Conservation (phyloP, 2,113 vertebrate genomes). For the Mormoops blainvillei region DNA sequence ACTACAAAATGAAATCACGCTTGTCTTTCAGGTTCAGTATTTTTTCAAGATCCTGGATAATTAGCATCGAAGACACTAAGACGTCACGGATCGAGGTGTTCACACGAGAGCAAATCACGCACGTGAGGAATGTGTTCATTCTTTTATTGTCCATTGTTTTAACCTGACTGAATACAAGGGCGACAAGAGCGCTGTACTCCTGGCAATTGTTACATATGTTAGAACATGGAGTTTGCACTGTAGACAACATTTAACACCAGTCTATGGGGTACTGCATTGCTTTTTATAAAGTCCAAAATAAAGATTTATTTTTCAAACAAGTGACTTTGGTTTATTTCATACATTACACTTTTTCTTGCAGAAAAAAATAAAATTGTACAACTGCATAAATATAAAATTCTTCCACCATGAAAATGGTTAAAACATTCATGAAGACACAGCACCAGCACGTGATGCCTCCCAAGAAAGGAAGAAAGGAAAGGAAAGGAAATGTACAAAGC, state of each 20-base stretch:
- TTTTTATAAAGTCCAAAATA: conserved; percentile 93
- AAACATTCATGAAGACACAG: conserved; percentile 99
- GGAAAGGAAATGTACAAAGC: conserved; percentile 83
- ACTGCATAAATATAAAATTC: conserved; percentile 99
- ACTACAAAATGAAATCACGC: neutral
- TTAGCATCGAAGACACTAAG: conserved; percentile 20
- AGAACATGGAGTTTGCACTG: conserved; percentile 93
- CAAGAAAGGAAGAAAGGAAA: conserved; percentile 84
- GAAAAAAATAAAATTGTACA: conserved; percentile 99
- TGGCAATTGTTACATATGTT: conserved; percentile 91
- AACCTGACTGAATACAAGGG: conserved; percentile 96
- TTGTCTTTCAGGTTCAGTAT: conserved; percentile 89
- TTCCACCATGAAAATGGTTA: conserved; percentile 99
- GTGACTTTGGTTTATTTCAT: conserved; percentile 99
- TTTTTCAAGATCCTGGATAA: conserved; percentile 95
- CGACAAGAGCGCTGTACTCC: conserved; percentile 91
- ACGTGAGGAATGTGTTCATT: conserved; percentile 79
- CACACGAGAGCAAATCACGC: conserved; percentile 35
- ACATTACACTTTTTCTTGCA: conserved; percentile 96
- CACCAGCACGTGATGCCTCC: conserved; percentile 94
- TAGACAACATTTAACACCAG: conserved; percentile 92
- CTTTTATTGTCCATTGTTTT: conserved; percentile 93
- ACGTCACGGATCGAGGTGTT: neutral
- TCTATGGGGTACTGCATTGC: conserved; percentile 94
- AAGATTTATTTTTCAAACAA: conserved; percentile 93